Evolutionary conservation across 1,140 invertebrate species (phyloP), one percentile per base, ranked within the genome.

Genomic region (Eciton burchellii): DNA sequence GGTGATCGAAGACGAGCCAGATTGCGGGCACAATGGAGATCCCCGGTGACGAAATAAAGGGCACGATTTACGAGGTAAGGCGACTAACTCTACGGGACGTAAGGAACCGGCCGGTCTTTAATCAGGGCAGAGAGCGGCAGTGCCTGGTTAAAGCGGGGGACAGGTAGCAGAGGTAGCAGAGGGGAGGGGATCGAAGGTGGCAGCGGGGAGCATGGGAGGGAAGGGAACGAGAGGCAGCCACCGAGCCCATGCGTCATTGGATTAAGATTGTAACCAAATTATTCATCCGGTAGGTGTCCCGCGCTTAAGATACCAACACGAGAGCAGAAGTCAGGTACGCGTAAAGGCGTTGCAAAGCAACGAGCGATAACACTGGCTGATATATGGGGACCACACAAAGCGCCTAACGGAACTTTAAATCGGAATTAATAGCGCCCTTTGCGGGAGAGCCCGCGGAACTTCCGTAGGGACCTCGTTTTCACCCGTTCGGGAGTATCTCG

Each of bases 331-430:
- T 65, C 79, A 54, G 81, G 72, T 81, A 87, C 65, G 84, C 82
- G 89, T 83, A 84, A 85, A 88, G 85, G 87, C 83, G 84, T 90
- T 82, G 89, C 87, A 86, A 82, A 84, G 83, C 86, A 86, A 68
- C 65, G 85, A 89, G 84, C 85, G 89, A 90, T 90, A 88, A 89
- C 86, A 73, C 83, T 35, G 79, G 26, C 73, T 91, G 90, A 91
- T 90, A 91, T 88, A 91, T 90, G 89, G 89, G 85, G 90, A 89
- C 90, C 90, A 91, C 90, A 90, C 90, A 90, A 91, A 90, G 88
- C 85, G 89, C 81, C 47, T 90, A 90, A 90, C 89, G 90, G 89
- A 70, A 87, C 83, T 79, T 88, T 89, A 91, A 91, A 91, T 91
- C 89, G 86, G 84, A 86, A 91, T 90, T 89, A 90, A 90, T 91